Percentiles rank a stretch among this genome's conserved stretches.
These are phyloP conservation scores for Spongilla lacustris DNA, from an alignment of 37 sponge, comb jelly and placozoan species.

Conservation along the genomic window DNA sequence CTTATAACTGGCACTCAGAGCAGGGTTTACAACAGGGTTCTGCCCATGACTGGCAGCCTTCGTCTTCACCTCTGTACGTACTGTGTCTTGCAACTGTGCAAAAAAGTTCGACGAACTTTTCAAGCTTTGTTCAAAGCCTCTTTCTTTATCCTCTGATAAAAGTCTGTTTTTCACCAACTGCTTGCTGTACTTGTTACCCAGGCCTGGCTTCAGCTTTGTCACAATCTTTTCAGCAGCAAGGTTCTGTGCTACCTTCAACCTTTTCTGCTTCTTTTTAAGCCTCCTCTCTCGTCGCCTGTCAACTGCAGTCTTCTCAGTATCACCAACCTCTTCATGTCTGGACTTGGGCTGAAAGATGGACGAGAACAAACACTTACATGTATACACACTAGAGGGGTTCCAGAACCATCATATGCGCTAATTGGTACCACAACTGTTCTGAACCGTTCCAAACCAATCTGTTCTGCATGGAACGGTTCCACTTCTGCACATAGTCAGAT, in stretches of 20 bases:
- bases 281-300: slow-evolving; percentile 68
- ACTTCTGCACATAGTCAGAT: too few relatives aligned
- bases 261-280: slow-evolving; percentile 61
- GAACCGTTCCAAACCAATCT: too few relatives aligned
- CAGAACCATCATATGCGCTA: too few relatives aligned
- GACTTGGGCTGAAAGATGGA: slow-evolving; percentile 28
- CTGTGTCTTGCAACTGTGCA: slow-evolving; percentile 65
- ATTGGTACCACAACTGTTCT: too few relatives aligned
- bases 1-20: slow-evolving; percentile 9
- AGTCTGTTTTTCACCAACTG: slow-evolving; percentile 21
- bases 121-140: slow-evolving; percentile 26
- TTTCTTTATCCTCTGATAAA: slow-evolving; percentile 23
- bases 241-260: slow-evolving; percentile 31
- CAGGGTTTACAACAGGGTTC: neutral
- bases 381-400: slow-evolving; percentile 17
- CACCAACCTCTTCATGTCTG: slow-evolving; percentile 18
- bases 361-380: slow-evolving; percentile 13
- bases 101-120: slow-evolving; percentile 76
- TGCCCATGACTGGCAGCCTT: neutral
- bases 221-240: slow-evolving; percentile 41
- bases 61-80: slow-evolving; percentile 29
- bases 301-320: slow-evolving; percentile 60
- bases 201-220: slow-evolving; percentile 46
- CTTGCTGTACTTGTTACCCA: slow-evolving; percentile 72
- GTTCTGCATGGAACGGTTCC: too few relatives aligned